Evolutionary conservation across 1,140 invertebrate genomes (phyloP).

Genomic region (Anoplolepis gracilipes): DNA sequence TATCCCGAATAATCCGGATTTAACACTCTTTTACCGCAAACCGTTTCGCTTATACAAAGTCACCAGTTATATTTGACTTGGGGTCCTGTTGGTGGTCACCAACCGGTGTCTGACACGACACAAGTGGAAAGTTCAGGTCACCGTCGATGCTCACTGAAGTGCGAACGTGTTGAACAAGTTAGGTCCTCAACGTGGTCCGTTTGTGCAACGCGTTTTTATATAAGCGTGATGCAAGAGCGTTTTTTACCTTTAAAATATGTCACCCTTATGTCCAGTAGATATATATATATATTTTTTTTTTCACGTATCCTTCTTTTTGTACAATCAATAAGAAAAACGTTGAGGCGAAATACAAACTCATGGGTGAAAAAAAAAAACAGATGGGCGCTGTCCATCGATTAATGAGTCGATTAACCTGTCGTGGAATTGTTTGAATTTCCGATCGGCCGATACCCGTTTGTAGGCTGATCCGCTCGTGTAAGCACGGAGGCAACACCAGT

Average conservation of each 20-base stretch:
- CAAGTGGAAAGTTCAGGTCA: slow-evolving; percentile 45
- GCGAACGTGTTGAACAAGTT: slow-evolving; percentile 37
- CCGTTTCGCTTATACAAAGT: background rate
- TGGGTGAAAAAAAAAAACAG: background rate
- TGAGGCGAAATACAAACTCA: background rate
- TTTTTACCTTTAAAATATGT: background rate
- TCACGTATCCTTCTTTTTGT: background rate
- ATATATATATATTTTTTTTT: background rate
- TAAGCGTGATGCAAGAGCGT: background rate
- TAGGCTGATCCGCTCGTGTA: slow-evolving; percentile 56
- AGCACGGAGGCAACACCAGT: slow-evolving; percentile 67
- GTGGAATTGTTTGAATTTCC: slow-evolving; percentile 45
- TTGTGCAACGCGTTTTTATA: slow-evolving; percentile 19
- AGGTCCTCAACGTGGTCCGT: background rate
- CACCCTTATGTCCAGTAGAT: too few species aligned
- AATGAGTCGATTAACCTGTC: too few species aligned
- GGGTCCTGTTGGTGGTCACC: slow-evolving; percentile 18
- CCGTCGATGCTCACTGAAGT: slow-evolving; percentile 20
- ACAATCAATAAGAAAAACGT: background rate
- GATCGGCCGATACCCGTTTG: slow-evolving; percentile 51
- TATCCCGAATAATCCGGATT: background rate
- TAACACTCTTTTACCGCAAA: background rate
- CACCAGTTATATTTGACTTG: slow-evolving; percentile 22
- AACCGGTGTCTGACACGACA: slow-evolving; percentile 24
- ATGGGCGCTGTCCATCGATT: background rate